phyloP scores from a whole-genome alignment of 1,140 invertebrate species.

The Tetragnatha versicolor region DNA sequence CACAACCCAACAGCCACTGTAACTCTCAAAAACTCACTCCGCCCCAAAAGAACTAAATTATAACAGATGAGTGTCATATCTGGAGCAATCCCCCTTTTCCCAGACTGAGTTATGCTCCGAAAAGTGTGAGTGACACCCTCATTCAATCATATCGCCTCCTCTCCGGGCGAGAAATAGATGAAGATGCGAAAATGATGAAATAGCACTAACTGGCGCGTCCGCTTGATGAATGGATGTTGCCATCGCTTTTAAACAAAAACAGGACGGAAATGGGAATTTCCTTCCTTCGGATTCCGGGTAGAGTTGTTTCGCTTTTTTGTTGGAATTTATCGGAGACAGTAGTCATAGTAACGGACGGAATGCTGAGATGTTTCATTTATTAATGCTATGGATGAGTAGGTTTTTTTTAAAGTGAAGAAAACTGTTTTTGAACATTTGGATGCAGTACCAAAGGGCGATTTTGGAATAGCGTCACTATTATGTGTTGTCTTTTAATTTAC shows the following conservation, averaged over 20 bases:
- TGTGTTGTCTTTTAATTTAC: too few species aligned
- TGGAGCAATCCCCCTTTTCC: background rate
- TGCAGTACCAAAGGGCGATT: too few species aligned
- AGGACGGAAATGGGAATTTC: constrained; percentile 14
- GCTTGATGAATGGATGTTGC: constrained; percentile 13
- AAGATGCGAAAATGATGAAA: constrained; percentile 51
- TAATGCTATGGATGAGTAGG: background rate
- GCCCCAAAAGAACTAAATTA: constrained; percentile 2
- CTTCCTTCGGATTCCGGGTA: background rate
- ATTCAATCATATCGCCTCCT: constrained; percentile 15
- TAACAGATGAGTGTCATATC: constrained; percentile 26
- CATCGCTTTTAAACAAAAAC: constrained; percentile 28
- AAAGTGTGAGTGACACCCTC: constrained; percentile 17
- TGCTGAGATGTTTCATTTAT: background rate
- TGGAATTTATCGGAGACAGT: constrained; percentile 29
- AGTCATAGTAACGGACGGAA: constrained; percentile 12
- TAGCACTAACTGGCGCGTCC: constrained; percentile 38
- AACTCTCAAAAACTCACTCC: too few species aligned
- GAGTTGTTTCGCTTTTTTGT: too few species aligned
- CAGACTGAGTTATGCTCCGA: constrained; percentile 19
- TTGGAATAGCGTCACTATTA: too few species aligned
- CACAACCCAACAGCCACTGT: too few species aligned
- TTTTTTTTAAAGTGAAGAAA: too few species aligned
- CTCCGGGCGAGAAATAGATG: constrained; percentile 7
- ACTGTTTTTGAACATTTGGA: too few species aligned